These are phyloP conservation scores for Sphinx pinastri DNA, from an alignment of 2,888 invertebrate genomes.

Conservation along the genomic window DNA sequence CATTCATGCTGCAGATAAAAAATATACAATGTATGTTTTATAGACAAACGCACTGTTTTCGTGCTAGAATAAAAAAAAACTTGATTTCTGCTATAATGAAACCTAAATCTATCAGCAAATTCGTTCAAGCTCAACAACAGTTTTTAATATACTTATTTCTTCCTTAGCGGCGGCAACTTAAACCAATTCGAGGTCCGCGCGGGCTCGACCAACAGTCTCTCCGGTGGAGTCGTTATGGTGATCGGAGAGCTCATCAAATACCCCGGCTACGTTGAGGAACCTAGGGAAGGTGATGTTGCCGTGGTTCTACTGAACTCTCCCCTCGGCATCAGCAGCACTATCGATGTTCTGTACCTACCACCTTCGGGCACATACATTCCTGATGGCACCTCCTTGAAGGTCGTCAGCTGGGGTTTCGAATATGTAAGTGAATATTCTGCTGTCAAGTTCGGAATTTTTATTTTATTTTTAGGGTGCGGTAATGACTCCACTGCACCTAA, in stretches of 20 bases:
- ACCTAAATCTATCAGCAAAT: too few relatives aligned
- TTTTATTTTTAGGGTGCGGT: too few relatives aligned
- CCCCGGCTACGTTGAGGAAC: constrained; percentile 49
- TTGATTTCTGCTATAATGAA: too few relatives aligned
- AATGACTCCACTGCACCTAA: too few relatives aligned
- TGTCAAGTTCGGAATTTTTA: neutral
- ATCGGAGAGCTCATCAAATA: constrained; percentile 47
- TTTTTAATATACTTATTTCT: neutral
- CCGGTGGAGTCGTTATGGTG: constrained; percentile 48
- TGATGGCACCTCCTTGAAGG: constrained; percentile 47
- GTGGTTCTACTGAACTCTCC: constrained; percentile 42
- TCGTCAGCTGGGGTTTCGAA: constrained; percentile 68
- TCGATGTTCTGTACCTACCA: constrained; percentile 55
- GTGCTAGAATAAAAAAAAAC: too few relatives aligned
- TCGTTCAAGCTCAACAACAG: neutral
- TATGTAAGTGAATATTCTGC: constrained; percentile 49
- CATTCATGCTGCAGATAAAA: too few relatives aligned
- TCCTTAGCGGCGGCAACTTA: constrained; percentile 49
- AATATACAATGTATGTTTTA: too few relatives aligned
- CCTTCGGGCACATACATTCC: constrained; percentile 47
- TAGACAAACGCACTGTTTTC: too few relatives aligned
- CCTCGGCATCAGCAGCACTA: constrained; percentile 44
- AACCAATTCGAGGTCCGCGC: constrained; percentile 54
- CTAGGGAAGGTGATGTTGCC: constrained; percentile 54
- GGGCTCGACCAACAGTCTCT: constrained; percentile 59